Evolutionary conservation across 2,888 invertebrate genomes (phyloP), one percentile per base, ranked within the genome.

Genomic region (Calliscelio sp.): DNA sequence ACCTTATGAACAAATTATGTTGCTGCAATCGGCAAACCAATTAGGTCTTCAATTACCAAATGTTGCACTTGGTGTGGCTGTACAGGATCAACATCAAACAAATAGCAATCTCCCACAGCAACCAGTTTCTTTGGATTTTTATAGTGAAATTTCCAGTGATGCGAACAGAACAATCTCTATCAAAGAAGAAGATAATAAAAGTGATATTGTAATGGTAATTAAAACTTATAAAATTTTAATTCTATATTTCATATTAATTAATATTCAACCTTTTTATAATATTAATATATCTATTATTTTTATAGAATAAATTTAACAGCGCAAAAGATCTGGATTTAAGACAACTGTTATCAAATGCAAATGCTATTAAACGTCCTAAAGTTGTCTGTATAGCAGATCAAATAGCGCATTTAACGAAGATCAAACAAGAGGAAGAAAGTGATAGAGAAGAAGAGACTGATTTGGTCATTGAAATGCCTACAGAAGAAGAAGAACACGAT

Each of bases 241-340:
- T n/a, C n/a, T n/a, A n/a, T n/a, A n/a, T n/a, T n/a, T n/a, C n/a
- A n/a, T n/a, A n/a, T n/a, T n/a, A n/a, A n/a, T n/a, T n/a, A n/a
- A n/a, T n/a, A n/a, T n/a, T n/a, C n/a, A n/a, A 18, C 49, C 6
- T 49, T 49, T 28, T 16, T 16, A 32, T 57, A 38, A 28, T 28
- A 44, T 44, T 44, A 44, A 44, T 44, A 41, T n/a, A 57, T 75
- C 44, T 11, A 61, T 20, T 53, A 32, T 24, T 28, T 38, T 80
- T 86, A 6, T 41, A 89, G 89, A 83, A 85, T 57, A 90, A 89
- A 35, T 88, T 87, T 44, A 89, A 88, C 18, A 81, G 68, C 80
- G 20, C 81, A 44, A 85, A 91, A 14, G 94, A 94, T 81, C 87
- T 94, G 1, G 94, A 94, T 88, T 92, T 94, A 22, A 90, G 94